Conservation (phyloP, 2,113 vertebrate species). For the Rhea americana region DNA sequence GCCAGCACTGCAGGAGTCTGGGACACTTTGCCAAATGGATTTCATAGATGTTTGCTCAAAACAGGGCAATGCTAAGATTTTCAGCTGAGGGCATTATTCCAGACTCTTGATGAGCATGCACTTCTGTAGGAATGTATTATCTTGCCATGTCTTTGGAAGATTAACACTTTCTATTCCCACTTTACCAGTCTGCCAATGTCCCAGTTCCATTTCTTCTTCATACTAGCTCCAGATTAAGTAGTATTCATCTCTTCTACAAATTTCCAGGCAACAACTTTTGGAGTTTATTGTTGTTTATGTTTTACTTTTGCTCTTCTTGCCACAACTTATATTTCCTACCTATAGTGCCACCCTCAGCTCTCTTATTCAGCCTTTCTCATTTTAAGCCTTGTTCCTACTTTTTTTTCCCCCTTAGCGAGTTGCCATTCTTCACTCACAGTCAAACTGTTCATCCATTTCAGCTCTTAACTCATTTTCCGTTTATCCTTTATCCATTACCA, state of each 20-base stretch:
- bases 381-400: neutral
- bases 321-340: neutral
- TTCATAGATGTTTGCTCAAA: neutral
- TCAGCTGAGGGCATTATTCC: neutral
- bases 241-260: neutral
- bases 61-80: neutral
- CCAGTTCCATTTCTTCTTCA: neutral
- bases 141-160: neutral
- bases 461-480: neutral
- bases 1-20: neutral
- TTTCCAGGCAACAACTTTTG: neutral
- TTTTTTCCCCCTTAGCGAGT: neutral
- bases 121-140: neutral
- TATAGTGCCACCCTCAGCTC: neutral
- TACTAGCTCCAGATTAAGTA: neutral
- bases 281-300: accelerated
- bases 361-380: neutral
- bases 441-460: neutral
- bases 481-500: neutral
- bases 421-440: neutral
- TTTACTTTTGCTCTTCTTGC: neutral
- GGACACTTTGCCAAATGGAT: neutral
- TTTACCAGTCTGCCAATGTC: neutral
- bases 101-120: neutral
- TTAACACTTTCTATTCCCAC: neutral